Conservation (phyloP, 2,113 vertebrate genomes). For the Synchiropus splendidus region DNA sequence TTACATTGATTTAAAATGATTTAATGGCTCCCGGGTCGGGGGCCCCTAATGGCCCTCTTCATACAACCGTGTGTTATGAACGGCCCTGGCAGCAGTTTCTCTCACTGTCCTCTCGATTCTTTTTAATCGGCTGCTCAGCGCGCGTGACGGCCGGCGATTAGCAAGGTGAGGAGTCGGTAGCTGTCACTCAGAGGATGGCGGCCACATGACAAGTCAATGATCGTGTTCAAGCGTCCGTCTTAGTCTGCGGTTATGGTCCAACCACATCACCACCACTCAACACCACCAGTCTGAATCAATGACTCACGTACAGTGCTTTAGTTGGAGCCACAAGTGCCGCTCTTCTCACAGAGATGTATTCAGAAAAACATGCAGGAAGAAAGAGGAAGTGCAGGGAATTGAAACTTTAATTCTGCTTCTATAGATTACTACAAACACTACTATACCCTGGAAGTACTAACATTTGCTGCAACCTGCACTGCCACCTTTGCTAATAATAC, state of each 20-base stretch:
- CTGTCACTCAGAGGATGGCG: constrained; percentile 11
- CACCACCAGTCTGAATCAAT: constrained; percentile 22
- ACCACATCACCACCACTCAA: not conserved
- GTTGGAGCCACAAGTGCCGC: no score
- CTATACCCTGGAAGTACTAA: no score
- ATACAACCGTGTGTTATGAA: constrained; percentile 98
- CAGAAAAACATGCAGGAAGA: no score
- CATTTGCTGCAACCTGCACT: no score
- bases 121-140: constrained; percentile 54
- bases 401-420: no score
- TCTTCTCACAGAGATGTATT: no score
- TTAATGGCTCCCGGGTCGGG: constrained; percentile 99
- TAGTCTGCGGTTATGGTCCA: not conserved
- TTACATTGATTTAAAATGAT: constrained; percentile 99
- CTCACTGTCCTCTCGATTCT: constrained; percentile 44
- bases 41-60: constrained; percentile 97
- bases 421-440: no score
- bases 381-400: no score
- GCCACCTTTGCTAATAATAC: no score
- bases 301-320: not conserved
- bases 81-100: constrained; percentile 95
- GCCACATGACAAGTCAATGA: not conserved
- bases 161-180: constrained; percentile 28
- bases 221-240: not conserved
- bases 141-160: constrained; percentile 61